Percentiles rank a stretch among this genome's conserved stretches.
Evolutionary conservation across 2,797 vertebrate species (phyloP).

Genomic region (Platyrinchus mystaceus): DNA sequence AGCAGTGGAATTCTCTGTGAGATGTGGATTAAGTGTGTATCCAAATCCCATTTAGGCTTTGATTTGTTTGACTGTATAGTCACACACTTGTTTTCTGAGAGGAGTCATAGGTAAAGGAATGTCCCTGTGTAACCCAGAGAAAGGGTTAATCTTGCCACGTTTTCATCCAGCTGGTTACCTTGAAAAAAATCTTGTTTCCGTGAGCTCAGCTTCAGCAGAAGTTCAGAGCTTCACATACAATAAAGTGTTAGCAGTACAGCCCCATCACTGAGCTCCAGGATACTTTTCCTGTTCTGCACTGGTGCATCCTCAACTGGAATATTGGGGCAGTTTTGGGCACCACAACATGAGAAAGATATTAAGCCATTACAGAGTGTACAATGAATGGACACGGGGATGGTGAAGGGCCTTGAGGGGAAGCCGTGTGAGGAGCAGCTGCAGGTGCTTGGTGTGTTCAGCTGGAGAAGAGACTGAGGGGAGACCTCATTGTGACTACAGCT

Average conservation of each 20-base stretch:
- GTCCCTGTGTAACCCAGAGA: neutral
- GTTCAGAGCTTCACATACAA: neutral
- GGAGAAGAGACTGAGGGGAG: neutral
- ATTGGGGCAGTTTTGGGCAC: neutral
- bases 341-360: neutral
- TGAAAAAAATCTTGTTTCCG: neutral
- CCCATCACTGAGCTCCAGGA: neutral
- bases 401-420: neutral
- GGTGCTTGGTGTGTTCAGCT: neutral
- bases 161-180: neutral
- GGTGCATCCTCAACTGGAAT: neutral
- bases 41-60: neutral
- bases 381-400: no score
- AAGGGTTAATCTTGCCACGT: neutral
- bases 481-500: neutral
- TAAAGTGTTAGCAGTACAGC: neutral
- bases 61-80: neutral
- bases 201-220: neutral
- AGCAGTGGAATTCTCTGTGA: neutral
- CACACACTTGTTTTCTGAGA: neutral
- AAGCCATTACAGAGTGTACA: neutral
- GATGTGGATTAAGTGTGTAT: neutral
- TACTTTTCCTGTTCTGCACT: neutral
- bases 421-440: neutral
- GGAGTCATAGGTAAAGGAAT: neutral